These are phyloP conservation scores for Echinometra lucunter DNA, from an alignment of 53 echinoderm and acorn worm species.

Conservation along the genomic window DNA sequence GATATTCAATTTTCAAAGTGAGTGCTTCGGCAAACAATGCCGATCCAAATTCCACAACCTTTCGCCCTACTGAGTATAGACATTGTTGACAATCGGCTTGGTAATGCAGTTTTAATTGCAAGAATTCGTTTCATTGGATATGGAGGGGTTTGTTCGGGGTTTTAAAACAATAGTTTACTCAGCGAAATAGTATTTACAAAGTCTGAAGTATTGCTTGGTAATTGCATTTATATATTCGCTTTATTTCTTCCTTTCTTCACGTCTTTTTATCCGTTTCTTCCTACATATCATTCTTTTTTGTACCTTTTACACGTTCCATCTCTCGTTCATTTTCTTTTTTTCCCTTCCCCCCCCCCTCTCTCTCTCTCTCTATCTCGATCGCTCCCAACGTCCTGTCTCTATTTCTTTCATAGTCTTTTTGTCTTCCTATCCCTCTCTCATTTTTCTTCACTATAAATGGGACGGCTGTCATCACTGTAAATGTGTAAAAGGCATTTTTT, in stretches of 20 bases:
- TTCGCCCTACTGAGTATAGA: not conserved
- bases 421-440: not conserved
- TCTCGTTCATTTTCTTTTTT: not conserved
- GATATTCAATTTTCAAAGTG: slow-evolving; percentile 24
- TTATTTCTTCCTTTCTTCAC: not conserved
- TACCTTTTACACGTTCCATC: not conserved
- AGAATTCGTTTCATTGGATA: not conserved
- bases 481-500: too few species aligned
- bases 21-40: slow-evolving; percentile 55
- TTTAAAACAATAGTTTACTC: slow-evolving; percentile 41
- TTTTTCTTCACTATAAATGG: not conserved
- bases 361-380: not conserved
- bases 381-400: not conserved
- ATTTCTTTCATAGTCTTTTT: not conserved
- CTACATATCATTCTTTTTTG: not conserved
- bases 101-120: slow-evolving; percentile 53
- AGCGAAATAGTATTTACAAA: not conserved
- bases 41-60: slow-evolving; percentile 60
- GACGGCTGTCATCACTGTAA: too few species aligned
- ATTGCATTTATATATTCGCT: not conserved
- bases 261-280: not conserved
- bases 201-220: not conserved
- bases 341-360: not conserved
- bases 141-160: not conserved
- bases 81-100: not conserved